phyloP scores from a whole-genome alignment of 2,113 vertebrate species.

The Upupa epops region DNA sequence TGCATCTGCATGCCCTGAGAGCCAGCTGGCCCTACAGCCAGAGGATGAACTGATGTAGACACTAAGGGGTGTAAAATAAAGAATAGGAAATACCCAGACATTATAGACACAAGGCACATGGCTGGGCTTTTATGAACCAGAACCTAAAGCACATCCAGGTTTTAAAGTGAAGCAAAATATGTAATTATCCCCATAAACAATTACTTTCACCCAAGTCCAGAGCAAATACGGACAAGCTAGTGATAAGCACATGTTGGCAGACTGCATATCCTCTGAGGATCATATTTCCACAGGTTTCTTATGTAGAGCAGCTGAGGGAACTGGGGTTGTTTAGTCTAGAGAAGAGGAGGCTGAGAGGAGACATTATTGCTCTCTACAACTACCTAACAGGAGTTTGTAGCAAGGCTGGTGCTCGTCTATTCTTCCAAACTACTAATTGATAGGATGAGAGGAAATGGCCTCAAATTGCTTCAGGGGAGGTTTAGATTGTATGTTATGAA shows the following conservation, averaged over 20 bases:
- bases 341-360: no score
- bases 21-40: neutral
- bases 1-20: neutral
- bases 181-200: neutral
- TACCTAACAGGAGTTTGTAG: no score
- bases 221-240: neutral
- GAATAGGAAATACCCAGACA: neutral
- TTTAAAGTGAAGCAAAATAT: neutral
- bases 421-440: no score
- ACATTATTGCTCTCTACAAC: no score
- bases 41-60: neutral
- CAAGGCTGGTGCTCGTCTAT: no score
- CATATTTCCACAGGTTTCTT: neutral
- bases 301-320: no score
- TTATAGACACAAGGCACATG: neutral
- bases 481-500: no score
- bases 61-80: accelerated
- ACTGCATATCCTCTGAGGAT: neutral
- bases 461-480: no score
- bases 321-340: no score
- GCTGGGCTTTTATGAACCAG: neutral
- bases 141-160: neutral
- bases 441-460: no score
- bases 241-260: neutral
- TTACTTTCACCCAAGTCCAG: neutral